These are phyloP conservation scores for Strix aluco DNA, from an alignment of 2,113 vertebrate species.

Conservation along the genomic window DNA sequence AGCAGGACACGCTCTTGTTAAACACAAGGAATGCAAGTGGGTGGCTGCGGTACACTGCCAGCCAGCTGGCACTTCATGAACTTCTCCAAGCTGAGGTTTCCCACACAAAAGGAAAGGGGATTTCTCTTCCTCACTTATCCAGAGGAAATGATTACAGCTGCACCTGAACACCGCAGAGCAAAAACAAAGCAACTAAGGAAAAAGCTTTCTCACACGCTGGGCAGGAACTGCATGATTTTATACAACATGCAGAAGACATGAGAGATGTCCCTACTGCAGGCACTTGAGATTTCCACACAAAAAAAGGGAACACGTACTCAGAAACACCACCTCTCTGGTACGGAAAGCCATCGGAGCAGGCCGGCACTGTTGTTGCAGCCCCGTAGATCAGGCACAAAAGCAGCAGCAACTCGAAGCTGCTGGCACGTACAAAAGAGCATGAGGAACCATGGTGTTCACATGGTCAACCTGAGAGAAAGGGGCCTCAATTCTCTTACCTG, in stretches of 20 bases:
- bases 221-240: not conserved
- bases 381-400: not conserved
- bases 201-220: not conserved
- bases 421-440: fast-evolving
- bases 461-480: not conserved
- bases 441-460: not conserved
- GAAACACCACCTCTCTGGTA: not conserved
- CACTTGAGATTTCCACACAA: not conserved
- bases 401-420: not conserved
- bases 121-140: not conserved
- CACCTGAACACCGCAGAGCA: not conserved
- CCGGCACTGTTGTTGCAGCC: fast-evolving
- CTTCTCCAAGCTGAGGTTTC: not conserved
- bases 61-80: not conserved
- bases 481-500: not conserved
- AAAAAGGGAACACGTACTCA: fast-evolving
- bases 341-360: fast-evolving
- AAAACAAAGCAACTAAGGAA: not conserved
- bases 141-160: not conserved
- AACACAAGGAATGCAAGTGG: not conserved
- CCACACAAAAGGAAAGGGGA: not conserved
- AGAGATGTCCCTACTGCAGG: not conserved
- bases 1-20: not conserved
- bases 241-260: not conserved
- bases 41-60: not conserved